Base-by-base conservation (phyloP, 2,113 vertebrate species). In the Syngnathus floridae region DNA sequence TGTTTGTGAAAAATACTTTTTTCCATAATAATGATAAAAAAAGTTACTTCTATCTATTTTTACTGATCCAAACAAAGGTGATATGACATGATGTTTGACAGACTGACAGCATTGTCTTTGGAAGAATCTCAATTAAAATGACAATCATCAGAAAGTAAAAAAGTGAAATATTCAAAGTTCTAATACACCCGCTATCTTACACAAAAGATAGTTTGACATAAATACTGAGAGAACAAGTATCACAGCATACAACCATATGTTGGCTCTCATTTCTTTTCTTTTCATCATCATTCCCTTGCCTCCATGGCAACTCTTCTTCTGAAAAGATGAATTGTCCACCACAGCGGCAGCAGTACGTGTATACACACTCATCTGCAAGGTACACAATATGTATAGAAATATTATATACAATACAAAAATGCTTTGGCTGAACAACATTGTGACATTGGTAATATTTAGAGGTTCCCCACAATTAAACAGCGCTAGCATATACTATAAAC, bases 191-290 rank as follows among this genome's bases (percentile, higher is more conserved):
- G 43, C 43, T 45, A 14, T 45, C 43, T 4, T 45, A 43, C 12
- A 43, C 41, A 43, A 10, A 43, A 40, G 73, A 19, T 65, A 77
- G 78, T 9, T 66, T 87, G 37, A 91, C 80, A 10, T 69, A 75
- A n/a, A 91, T 75, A 67, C 86, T 88, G 69, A 91, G 87, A 4
- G 90, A 91, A 56, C 90, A 91, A 0, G 88, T 90, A 37, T 90
- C 84, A 37, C 90, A 91, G 82, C 90, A 89, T 8, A 91, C 80
- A 1, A 88, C 66, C 17, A 81, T 59, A 13, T 49, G 43, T 12
- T 12, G 40, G 13, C 51, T 66, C 0, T 67, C 65, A 9, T 22
- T 52, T 0, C 1, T 4, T 19, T 41, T 63, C 12, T 82, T 72
- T 26, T 75, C 74, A 61, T 16, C 60, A 12, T 61, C 71, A n/a